A percentile compares a stretch with the other conserved stretches of the same genome.
Evolutionary conservation across 2,113 vertebrate genomes (phyloP).

Genomic region (Cyprinodon brontotheroides): DNA sequence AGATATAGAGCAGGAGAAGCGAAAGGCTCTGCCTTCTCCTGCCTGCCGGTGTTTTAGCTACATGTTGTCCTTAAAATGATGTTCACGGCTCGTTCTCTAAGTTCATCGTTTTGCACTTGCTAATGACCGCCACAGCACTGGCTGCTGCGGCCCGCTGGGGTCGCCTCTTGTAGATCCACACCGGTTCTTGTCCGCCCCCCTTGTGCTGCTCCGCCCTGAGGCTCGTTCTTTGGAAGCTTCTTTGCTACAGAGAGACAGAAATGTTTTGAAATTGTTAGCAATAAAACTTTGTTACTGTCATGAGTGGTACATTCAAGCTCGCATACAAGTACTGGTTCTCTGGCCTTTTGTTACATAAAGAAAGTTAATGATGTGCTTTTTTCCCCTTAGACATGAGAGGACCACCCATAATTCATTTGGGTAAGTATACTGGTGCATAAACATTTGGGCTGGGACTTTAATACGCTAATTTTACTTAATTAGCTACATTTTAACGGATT

Average conservation of each 20-base stretch:
- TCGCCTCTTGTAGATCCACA: constrained; percentile 90
- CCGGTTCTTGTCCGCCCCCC: constrained; percentile 85
- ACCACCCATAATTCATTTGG: too few relatives aligned
- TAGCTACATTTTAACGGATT: too few relatives aligned
- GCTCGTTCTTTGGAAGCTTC: constrained; percentile 94
- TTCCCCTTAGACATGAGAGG: too few relatives aligned
- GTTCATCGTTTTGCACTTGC: constrained; percentile 79
- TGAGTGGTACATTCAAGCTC: neutral
- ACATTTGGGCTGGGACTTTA: too few relatives aligned
- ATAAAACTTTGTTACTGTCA: neutral
- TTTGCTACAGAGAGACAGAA: constrained; percentile 80
- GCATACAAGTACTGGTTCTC: too few relatives aligned
- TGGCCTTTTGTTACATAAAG: too few relatives aligned
- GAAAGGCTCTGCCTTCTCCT: constrained; percentile 61
- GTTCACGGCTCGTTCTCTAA: constrained; percentile 62
- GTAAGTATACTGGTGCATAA: too few relatives aligned
- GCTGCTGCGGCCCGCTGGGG: constrained; percentile 82
- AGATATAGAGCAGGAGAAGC: constrained; percentile 82
- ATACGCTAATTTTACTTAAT: too few relatives aligned
- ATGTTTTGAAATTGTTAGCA: neutral
- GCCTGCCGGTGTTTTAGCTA: constrained; percentile 63
- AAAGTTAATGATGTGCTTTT: too few relatives aligned
- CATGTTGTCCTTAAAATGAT: constrained; percentile 52
- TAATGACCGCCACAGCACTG: constrained; percentile 88
- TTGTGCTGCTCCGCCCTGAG: constrained; percentile 82